These are phyloP conservation scores for Zosterops lateralis DNA, from an alignment of 2,113 vertebrate genomes.

Conservation along the genomic window DNA sequence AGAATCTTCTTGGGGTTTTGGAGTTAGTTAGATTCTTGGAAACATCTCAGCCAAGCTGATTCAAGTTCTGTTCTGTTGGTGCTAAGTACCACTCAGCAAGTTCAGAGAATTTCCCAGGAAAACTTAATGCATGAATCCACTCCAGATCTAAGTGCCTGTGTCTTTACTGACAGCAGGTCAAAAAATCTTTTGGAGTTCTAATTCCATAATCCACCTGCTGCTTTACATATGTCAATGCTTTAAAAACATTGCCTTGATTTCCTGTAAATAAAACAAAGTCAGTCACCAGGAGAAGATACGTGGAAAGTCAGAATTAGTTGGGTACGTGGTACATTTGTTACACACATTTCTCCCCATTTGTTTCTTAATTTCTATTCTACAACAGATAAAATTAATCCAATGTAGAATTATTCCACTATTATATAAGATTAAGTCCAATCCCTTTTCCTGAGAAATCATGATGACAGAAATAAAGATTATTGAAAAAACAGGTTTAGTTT, in stretches of 20 bases:
- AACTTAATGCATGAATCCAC: neutral
- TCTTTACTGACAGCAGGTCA: neutral
- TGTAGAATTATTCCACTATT: neutral
- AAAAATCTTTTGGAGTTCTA: neutral
- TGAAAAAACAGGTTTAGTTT: neutral
- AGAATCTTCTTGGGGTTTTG: fast-evolving
- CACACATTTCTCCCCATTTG: neutral
- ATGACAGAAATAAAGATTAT: neutral
- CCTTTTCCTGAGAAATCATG: neutral
- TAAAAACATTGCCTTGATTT: neutral
- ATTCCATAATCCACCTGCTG: neutral
- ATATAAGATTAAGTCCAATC: neutral
- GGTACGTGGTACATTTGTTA: neutral
- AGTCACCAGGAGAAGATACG: neutral
- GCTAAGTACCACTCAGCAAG: neutral
- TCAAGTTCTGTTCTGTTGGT: neutral
- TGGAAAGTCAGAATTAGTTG: neutral
- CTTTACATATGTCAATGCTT: neutral
- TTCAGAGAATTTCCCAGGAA: neutral
- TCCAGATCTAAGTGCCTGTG: neutral
- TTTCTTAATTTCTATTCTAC: neutral
- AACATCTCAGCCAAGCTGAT: neutral
- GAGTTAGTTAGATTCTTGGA: neutral
- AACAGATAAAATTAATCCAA: neutral
- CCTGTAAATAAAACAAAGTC: neutral